Percentiles rank a stretch among this genome's conserved stretches.
phyloP scores from a whole-genome alignment of 2,888 invertebrate species.

The Onchidella celtica region DNA sequence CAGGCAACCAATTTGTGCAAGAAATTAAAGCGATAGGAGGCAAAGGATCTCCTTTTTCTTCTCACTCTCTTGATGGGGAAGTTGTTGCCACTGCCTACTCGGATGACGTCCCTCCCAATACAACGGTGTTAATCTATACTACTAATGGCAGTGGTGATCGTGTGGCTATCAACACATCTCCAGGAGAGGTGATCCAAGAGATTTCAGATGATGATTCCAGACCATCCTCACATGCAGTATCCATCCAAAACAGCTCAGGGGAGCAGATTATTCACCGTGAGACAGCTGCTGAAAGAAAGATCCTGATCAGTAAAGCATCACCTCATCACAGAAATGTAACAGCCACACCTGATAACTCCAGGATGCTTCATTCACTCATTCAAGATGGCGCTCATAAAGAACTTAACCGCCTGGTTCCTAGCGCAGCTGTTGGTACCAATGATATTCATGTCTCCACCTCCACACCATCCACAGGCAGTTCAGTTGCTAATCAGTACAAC shows the following conservation, averaged over 20 bases:
- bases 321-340: not conserved
- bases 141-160: conserved; percentile 24
- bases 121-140: conserved; percentile 40
- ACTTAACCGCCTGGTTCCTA: too few relatives aligned
- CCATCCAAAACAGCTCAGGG: not conserved
- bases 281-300: not conserved
- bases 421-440: not conserved
- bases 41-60: not conserved
- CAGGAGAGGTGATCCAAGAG: conserved; percentile 17
- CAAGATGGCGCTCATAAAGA: too few relatives aligned
- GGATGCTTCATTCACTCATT: too few relatives aligned
- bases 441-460: not conserved
- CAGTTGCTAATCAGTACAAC: not conserved
- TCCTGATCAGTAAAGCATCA: not conserved
- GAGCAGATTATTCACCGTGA: conserved; percentile 20
- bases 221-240: not conserved
- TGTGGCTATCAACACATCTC: not conserved
- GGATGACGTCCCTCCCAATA: conserved; percentile 35
- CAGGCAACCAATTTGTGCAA: not conserved
- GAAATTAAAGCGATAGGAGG: not conserved
- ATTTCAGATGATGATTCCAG: not conserved
- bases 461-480: not conserved
- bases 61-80: conserved; percentile 13
- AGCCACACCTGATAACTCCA: not conserved
- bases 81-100: conserved; percentile 38